Percentiles rank a stretch among this genome's conserved stretches.
Conservation (phyloP, 2,797 vertebrate genomes). For the Rhyacichthys aspro region DNA sequence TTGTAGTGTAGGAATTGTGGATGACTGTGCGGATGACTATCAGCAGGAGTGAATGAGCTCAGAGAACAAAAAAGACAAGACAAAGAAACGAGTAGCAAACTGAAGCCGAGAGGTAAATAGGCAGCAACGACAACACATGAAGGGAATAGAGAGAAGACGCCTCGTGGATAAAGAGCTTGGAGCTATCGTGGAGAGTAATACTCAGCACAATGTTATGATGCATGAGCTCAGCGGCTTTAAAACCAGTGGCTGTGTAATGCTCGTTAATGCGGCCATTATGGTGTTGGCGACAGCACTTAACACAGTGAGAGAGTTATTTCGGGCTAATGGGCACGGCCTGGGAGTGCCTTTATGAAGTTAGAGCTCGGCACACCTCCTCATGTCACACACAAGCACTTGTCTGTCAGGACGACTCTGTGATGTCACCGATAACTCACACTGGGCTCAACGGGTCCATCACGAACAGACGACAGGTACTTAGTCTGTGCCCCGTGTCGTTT, state of each 20-base stretch:
- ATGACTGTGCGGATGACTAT: conserved; percentile 35
- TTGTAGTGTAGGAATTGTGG: conserved; percentile 45
- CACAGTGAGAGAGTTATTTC: conserved; percentile 66
- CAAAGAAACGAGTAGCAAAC: conserved; percentile 20
- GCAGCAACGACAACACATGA: conserved; percentile 3
- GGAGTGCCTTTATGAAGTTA: conserved; percentile 64
- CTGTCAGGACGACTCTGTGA: conserved; percentile 50
- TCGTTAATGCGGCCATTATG: conserved; percentile 77
- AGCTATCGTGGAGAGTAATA: conserved; percentile 31
- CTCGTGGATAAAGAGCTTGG: conserved; percentile 33
- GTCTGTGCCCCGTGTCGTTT: conserved; percentile 24
- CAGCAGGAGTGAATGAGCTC: conserved; percentile 10
- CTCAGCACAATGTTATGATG: conserved; percentile 67
- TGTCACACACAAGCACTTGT: conserved; percentile 39
- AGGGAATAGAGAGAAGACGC: conserved; percentile 16
- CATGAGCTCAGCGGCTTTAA: conserved; percentile 68
- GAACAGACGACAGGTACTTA: conserved; percentile 48
- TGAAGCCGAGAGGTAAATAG: conserved; percentile 31
- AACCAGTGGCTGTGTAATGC: conserved; percentile 79
- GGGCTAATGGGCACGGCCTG: conserved; percentile 70
- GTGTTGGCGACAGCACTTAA: conserved; percentile 56
- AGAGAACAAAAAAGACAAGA: conserved; percentile 44
- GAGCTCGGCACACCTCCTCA: conserved; percentile 54
- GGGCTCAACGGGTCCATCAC: conserved; percentile 40
- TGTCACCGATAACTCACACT: conserved; percentile 48